A percentile compares a stretch with the other conserved stretches of the same genome.
These are phyloP conservation scores for Solea senegalensis DNA, from an alignment of 2,113 vertebrate genomes.

Conservation along the genomic window DNA sequence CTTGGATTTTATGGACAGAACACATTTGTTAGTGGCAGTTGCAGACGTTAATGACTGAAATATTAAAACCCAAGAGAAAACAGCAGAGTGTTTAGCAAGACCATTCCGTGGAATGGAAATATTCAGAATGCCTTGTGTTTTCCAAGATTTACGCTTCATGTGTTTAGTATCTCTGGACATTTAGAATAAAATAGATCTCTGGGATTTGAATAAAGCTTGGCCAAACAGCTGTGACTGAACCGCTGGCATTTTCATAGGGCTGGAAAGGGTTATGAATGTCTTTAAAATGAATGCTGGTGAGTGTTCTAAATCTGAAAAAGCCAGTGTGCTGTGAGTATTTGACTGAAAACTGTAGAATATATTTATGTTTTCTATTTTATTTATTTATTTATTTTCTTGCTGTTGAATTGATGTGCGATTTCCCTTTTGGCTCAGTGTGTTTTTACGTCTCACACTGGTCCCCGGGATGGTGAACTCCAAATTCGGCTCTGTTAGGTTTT, in stretches of 20 bases:
- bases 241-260: no score
- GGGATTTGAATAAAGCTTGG: no score
- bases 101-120: background rate
- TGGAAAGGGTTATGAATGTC: no score
- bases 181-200: no score
- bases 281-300: no score
- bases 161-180: background rate
- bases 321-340: no score
- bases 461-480: conserved; percentile 4
- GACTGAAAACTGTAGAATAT: no score
- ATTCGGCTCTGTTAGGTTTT: background rate
- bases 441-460: background rate
- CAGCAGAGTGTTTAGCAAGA: background rate
- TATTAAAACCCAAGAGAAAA: background rate
- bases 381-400: background rate
- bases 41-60: background rate
- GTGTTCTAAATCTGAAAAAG: no score
- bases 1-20: background rate
- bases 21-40: no score
- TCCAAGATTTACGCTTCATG: background rate
- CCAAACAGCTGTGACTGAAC: no score
- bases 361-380: background rate
- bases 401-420: background rate
- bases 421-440: background rate
- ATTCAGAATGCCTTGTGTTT: background rate